Conservation (phyloP, 2,888 invertebrate species). For the Mesoligia furuncula region DNA sequence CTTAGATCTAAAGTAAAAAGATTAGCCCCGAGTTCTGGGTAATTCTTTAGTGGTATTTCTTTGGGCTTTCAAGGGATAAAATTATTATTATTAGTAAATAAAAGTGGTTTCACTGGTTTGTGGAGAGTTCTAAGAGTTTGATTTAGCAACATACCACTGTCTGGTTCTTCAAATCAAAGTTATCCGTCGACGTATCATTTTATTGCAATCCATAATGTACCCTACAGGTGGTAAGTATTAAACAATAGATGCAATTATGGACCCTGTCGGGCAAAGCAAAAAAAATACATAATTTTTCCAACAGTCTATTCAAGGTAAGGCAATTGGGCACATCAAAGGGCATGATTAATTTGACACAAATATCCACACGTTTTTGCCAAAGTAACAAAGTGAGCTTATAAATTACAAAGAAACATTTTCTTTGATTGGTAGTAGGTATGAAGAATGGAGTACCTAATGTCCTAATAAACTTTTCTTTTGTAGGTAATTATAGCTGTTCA, state of each 20-base stretch:
- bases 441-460: slow-evolving; percentile 14
- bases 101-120: background rate
- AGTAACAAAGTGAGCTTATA: slow-evolving; percentile 11
- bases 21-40: background rate
- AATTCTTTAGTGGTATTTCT: background rate
- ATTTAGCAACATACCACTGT: too few relatives aligned
- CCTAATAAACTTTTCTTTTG: slow-evolving; percentile 20
- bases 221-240: too few relatives aligned
- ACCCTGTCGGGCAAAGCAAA: too few relatives aligned
- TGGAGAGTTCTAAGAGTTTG: background rate
- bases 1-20: background rate
- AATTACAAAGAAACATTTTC: slow-evolving; percentile 24
- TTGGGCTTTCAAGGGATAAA: background rate
- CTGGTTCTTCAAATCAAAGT: background rate
- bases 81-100: background rate
- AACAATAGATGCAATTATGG: too few relatives aligned
- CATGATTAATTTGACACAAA: slow-evolving; percentile 15
- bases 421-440: background rate
- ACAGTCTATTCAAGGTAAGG: background rate
- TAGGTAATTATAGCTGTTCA: background rate
- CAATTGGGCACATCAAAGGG: background rate
- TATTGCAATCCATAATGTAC: too few relatives aligned
- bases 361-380: background rate
- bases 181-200: background rate
- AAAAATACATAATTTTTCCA: too few relatives aligned